Percentiles rank a stretch among this genome's conserved stretches.
Conservation (phyloP, 2,888 invertebrate genomes). For the Drosophila melanosoma region DNA sequence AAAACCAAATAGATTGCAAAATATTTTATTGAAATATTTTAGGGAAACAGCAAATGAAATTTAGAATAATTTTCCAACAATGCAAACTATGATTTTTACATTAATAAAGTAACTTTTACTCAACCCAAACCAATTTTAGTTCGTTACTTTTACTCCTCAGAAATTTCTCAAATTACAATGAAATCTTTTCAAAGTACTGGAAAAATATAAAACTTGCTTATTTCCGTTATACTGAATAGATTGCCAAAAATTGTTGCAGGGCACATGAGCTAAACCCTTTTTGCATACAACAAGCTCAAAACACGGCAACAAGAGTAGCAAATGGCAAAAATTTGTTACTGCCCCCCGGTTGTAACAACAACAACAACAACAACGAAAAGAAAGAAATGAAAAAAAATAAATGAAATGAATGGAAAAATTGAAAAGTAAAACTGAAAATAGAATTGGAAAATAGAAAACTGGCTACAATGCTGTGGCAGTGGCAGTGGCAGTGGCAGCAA, state of each 20-base stretch:
- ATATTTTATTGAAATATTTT: neutral
- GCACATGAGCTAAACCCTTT: conserved; percentile 65
- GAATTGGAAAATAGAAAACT: conserved; percentile 73
- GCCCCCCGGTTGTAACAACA: conserved; percentile 57
- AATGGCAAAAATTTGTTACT: conserved; percentile 65
- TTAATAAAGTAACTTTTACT: neutral
- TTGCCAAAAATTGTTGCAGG: conserved; percentile 28
- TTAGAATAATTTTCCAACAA: neutral
- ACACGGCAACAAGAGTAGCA: conserved; percentile 67
- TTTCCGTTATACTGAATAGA: conserved; percentile 5
- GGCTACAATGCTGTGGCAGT: conserved; percentile 61
- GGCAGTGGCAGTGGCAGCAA: conserved; percentile 35
- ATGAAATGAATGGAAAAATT: conserved; percentile 45
- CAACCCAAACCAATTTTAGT: neutral
- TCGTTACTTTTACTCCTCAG: neutral
- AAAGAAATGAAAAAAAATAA: conserved; percentile 31
- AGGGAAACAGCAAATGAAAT: neutral
- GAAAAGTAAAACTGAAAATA: conserved; percentile 67
- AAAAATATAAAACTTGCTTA: conserved; percentile 27
- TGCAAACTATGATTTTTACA: neutral
- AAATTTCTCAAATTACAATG: no score
- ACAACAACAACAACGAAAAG: conserved; percentile 5
- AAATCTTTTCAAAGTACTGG: conserved; percentile 32
- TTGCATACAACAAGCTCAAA: conserved; percentile 65
- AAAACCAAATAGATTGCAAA: conserved; percentile 16